Evolutionary conservation across 2,888 invertebrate genomes (phyloP), one percentile per base, ranked within the genome.

Genomic region (Criorhina ranunculi): DNA sequence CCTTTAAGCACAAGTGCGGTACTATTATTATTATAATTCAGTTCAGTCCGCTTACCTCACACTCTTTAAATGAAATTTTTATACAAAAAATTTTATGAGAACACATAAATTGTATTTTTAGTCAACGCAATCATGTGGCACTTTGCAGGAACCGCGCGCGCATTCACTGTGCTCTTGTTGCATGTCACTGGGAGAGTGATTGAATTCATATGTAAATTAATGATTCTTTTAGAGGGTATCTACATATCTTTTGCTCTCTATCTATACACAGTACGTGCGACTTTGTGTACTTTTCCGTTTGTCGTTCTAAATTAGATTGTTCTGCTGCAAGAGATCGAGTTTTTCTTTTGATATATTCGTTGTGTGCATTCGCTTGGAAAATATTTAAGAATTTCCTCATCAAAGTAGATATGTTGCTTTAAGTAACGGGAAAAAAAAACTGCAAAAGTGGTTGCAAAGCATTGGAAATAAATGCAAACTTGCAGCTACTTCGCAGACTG

Each of bases 131-230:
- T 69, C 78, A 57, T 62, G 62, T 55, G 67, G 35, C 72, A 73
- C 67, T 86, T 77, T 24, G 51, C 64, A 64, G 53, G 35, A 60
- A 17, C 70, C 59, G 42, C 72, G 57, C 40, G 67, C 19, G n/a
- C 67, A 29, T 7, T 67, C 33, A 37, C 24, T 53, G 35, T 37
- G 46, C 17, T 46, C 70, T 62, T n/a, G n/a, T n/a, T n/a, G n/a
- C 83, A 72, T 83, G 86, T 78, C 83, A 86, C 66, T 75, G 57
- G 57, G 29, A 72, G 72, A 86, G 86, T 87, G 87, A 88, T 87
- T 87, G 87, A 85, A 87, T 88, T 87, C 87, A 87, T 87, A 88
- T 88, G 88, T 87, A 88, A 88, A 88, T 88, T 82, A 88, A 85
- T 85, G 77, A 76, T 77, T 83, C 53, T 75, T 62, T 73, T 75